Conservation (phyloP, 2,888 invertebrate species). For the Adelognathus sp. region DNA sequence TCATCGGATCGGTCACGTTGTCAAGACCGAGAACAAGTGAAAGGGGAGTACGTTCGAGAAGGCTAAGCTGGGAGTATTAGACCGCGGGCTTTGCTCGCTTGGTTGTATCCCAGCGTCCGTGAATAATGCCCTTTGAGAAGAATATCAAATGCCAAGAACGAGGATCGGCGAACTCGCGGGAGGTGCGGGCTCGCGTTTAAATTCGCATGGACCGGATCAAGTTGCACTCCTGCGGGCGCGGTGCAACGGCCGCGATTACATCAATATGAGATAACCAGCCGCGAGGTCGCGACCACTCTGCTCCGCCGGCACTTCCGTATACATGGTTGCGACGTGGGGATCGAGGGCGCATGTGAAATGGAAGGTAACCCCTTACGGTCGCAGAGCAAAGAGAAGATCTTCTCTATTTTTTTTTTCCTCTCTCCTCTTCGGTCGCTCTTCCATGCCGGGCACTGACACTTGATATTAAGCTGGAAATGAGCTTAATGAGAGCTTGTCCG, state of each 20-base stretch:
- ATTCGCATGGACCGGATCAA: too few relatives aligned
- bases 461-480: slow-evolving; percentile 73
- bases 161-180: neutral
- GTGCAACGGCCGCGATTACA: slow-evolving; percentile 32
- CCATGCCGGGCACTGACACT: slow-evolving; percentile 63
- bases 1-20: neutral
- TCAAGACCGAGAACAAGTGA: neutral
- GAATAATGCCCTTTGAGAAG: slow-evolving; percentile 47
- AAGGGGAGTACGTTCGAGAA: neutral
- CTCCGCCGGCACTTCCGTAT: neutral
- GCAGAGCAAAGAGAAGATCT: slow-evolving; percentile 8
- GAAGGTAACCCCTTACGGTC: neutral
- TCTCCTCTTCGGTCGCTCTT: slow-evolving; percentile 4
- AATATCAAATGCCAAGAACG: slow-evolving; percentile 11
- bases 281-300: slow-evolving; percentile 20
- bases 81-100: neutral
- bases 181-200: slow-evolving; percentile 4
- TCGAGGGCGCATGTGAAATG: neutral
- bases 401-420: slow-evolving; percentile 38
- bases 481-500: slow-evolving; percentile 73
- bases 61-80: neutral
- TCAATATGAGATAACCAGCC: slow-evolving; percentile 44
- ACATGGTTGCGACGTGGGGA: neutral
- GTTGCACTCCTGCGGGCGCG: neutral
- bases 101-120: neutral